Evolutionary conservation across 2,113 vertebrate species (phyloP).

Genomic region (Pitta sordida): DNA sequence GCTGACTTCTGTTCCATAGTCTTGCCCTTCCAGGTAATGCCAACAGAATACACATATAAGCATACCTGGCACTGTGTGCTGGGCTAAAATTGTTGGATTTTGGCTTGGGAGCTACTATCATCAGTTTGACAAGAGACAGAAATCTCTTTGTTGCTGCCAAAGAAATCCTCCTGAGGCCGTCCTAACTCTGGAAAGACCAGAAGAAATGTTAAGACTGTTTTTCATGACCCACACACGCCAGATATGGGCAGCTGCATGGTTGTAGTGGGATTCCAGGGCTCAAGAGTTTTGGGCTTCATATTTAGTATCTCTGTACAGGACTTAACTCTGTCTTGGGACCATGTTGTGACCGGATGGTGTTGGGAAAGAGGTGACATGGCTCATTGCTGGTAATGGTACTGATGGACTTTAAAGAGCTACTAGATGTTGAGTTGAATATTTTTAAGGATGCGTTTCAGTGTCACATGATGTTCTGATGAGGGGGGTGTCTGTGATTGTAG

Average conservation of each 20-base stretch:
- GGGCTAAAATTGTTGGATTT: neutral
- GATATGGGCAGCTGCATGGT: neutral
- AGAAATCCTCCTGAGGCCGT: neutral
- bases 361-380: neutral
- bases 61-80: neutral
- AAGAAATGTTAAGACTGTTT: neutral
- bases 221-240: neutral
- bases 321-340: neutral
- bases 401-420: neutral
- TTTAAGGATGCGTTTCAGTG: neutral
- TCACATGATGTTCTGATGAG: neutral
- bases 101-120: neutral
- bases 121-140: neutral
- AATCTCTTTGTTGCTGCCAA: neutral
- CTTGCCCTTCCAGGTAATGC: neutral
- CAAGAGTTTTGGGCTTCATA: neutral
- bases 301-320: neutral
- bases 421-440: neutral
- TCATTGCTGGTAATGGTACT: neutral
- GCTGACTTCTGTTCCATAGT: accelerated
- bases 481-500: neutral
- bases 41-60: neutral
- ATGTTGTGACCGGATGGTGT: neutral
- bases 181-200: neutral
- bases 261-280: neutral